phyloP scores from a whole-genome alignment of 2,113 vertebrate species.

The Podiceps cristatus region DNA sequence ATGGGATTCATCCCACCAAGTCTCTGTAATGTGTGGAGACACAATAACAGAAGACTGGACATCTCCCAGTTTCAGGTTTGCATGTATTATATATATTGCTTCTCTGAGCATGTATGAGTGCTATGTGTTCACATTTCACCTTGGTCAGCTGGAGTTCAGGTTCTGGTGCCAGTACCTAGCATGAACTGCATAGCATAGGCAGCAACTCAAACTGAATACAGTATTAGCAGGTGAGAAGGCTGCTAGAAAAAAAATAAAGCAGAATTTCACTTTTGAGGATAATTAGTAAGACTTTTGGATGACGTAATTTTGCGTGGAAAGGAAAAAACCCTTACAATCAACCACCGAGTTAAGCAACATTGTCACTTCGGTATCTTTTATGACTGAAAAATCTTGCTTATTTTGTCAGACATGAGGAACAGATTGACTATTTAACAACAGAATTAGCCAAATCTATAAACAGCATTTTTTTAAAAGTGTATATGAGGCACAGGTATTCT shows the following conservation, averaged over 20 bases:
- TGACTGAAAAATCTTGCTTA: background rate
- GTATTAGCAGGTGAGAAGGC: background rate
- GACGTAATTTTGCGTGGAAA: background rate
- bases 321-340: background rate
- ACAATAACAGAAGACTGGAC: background rate
- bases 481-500: background rate
- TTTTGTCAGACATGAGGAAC: background rate
- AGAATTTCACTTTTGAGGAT: background rate
- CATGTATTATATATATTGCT: background rate
- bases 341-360: background rate
- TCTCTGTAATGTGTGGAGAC: no score
- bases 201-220: background rate
- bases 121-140: background rate
- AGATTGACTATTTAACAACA: background rate
- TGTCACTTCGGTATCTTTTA: background rate
- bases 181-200: background rate
- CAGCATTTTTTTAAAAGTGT: background rate
- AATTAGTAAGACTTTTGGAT: background rate
- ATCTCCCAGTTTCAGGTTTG: background rate
- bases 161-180: background rate
- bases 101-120: background rate
- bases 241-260: background rate
- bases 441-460: background rate
- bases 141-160: rapidly evolving
- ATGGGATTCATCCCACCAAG: no score